Evolutionary conservation across 2,113 vertebrate genomes (phyloP).

Genomic region (Microcebus tavaratra): DNA sequence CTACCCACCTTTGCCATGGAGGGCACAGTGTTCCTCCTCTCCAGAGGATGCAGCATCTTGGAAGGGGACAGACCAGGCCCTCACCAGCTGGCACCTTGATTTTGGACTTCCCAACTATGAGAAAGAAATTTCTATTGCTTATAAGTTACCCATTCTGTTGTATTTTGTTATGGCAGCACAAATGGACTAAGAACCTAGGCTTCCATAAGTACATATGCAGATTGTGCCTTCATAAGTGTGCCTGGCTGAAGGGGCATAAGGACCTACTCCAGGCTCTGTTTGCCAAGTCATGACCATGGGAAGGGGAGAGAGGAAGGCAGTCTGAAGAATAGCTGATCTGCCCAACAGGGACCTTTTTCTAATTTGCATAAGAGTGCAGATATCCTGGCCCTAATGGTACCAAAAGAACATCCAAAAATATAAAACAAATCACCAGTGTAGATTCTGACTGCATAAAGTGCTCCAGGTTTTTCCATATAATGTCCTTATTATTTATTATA

Average conservation of each 20-base stretch:
- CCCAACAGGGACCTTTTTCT: background rate
- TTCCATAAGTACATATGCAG: background rate
- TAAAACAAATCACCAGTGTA: background rate
- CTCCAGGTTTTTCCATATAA: background rate
- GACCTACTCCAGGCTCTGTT: background rate
- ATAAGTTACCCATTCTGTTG: background rate
- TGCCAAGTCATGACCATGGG: background rate
- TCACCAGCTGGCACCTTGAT: background rate
- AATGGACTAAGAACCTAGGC: background rate
- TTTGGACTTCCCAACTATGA: background rate
- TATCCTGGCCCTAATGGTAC: background rate
- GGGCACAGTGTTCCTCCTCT: background rate
- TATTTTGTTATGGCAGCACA: background rate
- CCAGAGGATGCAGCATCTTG: background rate
- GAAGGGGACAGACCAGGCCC: background rate
- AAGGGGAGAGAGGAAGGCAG: background rate
- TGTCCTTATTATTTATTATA: constrained; percentile 3
- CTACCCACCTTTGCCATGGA: background rate
- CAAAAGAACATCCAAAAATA: background rate
- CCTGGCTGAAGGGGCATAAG: background rate
- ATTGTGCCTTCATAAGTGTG: background rate
- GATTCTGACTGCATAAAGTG: background rate
- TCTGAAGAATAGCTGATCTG: background rate
- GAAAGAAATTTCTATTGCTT: background rate
- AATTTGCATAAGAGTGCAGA: background rate